phyloP scores from a whole-genome alignment of 2,113 vertebrate genomes.

The Sapajus apella region DNA sequence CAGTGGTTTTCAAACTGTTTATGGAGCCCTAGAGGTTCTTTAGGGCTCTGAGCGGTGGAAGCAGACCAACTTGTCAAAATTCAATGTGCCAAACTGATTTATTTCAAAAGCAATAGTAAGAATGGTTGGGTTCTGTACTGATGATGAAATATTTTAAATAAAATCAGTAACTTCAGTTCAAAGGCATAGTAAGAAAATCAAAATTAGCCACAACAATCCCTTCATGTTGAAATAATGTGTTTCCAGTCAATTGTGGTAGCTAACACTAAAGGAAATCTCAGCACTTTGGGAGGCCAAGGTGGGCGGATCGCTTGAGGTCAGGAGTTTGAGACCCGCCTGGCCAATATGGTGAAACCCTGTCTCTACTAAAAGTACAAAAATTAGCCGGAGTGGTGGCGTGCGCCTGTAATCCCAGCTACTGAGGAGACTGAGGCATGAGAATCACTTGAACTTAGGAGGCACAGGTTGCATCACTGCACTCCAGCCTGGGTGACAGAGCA shows the following conservation, averaged over 20 bases:
- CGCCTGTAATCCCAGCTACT: too few relatives aligned
- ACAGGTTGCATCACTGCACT: too few relatives aligned
- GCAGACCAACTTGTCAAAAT: neutral
- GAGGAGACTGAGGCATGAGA: too few relatives aligned
- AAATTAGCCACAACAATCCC: conserved; percentile 7
- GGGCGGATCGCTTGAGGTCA: too few relatives aligned
- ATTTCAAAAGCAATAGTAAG: neutral
- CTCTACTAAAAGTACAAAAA: too few relatives aligned
- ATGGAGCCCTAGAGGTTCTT: neutral
- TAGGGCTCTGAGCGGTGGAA: neutral
- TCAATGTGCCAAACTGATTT: neutral
- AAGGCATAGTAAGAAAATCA: neutral
- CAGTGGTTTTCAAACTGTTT: neutral
- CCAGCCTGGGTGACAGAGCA: too few relatives aligned
- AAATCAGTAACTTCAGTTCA: conserved; percentile 29
- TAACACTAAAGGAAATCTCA: too few relatives aligned
- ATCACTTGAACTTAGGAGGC: too few relatives aligned
- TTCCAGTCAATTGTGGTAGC: neutral
- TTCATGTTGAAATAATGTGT: neutral
- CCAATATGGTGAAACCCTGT: too few relatives aligned
- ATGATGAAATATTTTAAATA: neutral
- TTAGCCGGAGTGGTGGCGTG: fast-evolving
- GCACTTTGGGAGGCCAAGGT: too few relatives aligned
- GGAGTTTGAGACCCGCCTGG: too few relatives aligned
- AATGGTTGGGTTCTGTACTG: neutral